These are phyloP conservation scores for Chelmon rostratus DNA, from an alignment of 2,797 vertebrate genomes.

Conservation along the genomic window DNA sequence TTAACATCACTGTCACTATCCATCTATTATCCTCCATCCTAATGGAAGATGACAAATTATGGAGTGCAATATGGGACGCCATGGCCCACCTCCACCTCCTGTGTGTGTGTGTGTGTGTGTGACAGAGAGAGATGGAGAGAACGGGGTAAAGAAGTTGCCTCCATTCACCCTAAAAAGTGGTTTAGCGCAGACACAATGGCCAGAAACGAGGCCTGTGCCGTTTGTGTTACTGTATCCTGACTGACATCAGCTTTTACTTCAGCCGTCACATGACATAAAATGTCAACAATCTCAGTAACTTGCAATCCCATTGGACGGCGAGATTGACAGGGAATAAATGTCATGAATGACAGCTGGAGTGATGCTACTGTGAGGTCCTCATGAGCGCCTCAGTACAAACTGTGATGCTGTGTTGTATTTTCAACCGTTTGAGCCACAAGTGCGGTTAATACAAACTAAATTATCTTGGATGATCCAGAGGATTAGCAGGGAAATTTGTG, in stretches of 20 bases:
- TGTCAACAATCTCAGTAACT: conserved; percentile 11
- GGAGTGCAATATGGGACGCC: conserved; percentile 48
- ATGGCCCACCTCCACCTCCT: conserved; percentile 35
- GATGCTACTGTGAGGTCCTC: neutral
- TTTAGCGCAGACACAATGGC: neutral
- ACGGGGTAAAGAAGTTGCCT: conserved; percentile 16
- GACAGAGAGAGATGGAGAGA: conserved; percentile 4
- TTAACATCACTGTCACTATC: conserved; percentile 79
- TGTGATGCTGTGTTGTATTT: neutral
- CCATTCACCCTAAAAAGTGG: conserved; percentile 12
- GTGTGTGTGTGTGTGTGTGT: conserved; percentile 11
- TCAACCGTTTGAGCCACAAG: neutral
- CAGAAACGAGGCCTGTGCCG: neutral
- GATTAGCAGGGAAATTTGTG: neutral
- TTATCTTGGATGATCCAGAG: neutral
- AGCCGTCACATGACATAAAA: conserved; percentile 8
- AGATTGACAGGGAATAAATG: conserved; percentile 19
- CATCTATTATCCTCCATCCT: conserved; percentile 76
- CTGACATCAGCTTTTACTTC: neutral
- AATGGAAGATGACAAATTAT: conserved; percentile 83
- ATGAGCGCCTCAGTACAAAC: neutral
- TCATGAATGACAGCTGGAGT: conserved; percentile 15
- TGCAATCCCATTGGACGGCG: neutral
- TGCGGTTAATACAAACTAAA: no score
- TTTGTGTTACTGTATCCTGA: neutral